Base-by-base conservation (phyloP, 2,888 invertebrate species). In the Acleris laterana region DNA sequence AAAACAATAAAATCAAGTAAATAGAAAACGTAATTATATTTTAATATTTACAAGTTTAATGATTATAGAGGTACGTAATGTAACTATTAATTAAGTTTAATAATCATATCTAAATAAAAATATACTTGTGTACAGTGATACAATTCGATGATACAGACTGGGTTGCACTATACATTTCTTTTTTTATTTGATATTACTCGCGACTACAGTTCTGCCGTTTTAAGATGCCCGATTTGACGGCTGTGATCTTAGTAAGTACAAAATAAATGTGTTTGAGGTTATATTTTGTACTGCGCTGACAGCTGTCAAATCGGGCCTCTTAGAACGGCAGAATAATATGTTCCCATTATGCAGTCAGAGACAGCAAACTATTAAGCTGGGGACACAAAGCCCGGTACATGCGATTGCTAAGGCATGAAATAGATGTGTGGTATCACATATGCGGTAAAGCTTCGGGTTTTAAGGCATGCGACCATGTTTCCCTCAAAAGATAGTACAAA, bases 11-110 rank as follows among this genome's bases (percentile, higher is more conserved):
- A 38, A 28, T 25, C 28, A 64, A 42, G 53, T 42, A 5, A 65
- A 50, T 69, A 70, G 58, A 66, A 70, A 68, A 71, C 69, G 68
- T 70, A 70, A 50, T 58, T 70, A 69, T 70, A 64, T 44, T 68
- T 55, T 62, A 68, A 67, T 70, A 66, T 66, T 62, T 66, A 66
- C 66, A 66, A 46, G 52, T 57, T 66, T 48, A 46, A 66, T 62
- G 61, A 66, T 62, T 67, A 56, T 59, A 52, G 32, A 59, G 56
- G 48, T 65, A 69, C 62, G 62, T 66, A 66, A 59, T 53, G 62
- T 60, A 57, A 48, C 66, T 32, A 44, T 38, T 59, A 44, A 49
- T 62, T 53, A 58, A 57, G 55, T 52, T 62, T 61, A 53, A 57
- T 60, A 59, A 68, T 65, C 64, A 53, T 67, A 51, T 46, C 25